Base-by-base conservation (phyloP, 2,888 invertebrate species). In the Macrophya annulata region DNA sequence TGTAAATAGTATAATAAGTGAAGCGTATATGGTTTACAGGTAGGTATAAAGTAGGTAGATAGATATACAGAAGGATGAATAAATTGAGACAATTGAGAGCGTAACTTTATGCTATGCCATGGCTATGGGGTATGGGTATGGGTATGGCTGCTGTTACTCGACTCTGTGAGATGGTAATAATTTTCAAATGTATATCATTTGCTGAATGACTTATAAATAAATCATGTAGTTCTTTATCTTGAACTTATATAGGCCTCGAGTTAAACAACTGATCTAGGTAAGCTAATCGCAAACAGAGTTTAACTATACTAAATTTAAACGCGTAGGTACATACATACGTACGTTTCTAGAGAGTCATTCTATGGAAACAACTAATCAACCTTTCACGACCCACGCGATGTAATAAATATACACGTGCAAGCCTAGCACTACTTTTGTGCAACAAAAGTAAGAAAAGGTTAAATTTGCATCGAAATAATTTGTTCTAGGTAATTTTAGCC, bases 391-490 rank as follows among this genome's bases (percentile, higher is more conserved):
- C 55, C 77, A 51, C 77, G 37, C 77, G 31, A 31, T 77, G 10
- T 37, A 55, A 55, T 31, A 31, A 55, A 77, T 37, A 51, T 37
- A 71, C n/a, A 62, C 8, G 0, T 72, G 2, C 2, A n/a, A 2
- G 1, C 4, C 6, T 17, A 59, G 9, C 51, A 12, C 45, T 68
- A 12, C 72, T 85, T 82, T 45, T 51, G 55, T 43, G 31, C 31
- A 31, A 31, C 31, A 31, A 31, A 31, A 31, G 31, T 31, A n/a
- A 72, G 43, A 17, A 72, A 5, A 55, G 21, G 45, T 17, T 17
- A 59, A 83, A 85, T 85, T 84, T 84, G 48, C 85, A 84, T 85
- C 21, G 74, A n/a, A 83, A 74, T 65, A 59, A 8, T 0, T n/a
- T 17, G 31, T 43, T 25, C 31, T 31, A 37, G 62, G 65, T 65